Percentiles rank a stretch among this genome's conserved stretches.
phyloP scores from a whole-genome alignment of 2,888 invertebrate species.

The Druceiella hillmani region DNA sequence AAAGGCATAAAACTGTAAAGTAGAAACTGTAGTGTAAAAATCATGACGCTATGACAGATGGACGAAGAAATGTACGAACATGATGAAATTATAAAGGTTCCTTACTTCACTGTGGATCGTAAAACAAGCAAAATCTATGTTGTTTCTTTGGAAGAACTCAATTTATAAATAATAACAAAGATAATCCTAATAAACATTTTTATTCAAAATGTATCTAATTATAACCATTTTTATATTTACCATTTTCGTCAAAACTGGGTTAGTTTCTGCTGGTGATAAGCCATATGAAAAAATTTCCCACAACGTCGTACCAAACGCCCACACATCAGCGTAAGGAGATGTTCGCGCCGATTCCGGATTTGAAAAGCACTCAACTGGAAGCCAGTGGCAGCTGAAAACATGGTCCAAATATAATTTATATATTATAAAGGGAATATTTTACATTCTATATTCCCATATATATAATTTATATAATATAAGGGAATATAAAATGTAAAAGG shows the following conservation, averaged over 20 bases:
- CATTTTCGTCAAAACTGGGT: constrained; percentile 41
- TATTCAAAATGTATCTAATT: no score
- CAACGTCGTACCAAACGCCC: constrained; percentile 87
- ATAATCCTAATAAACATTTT: no score
- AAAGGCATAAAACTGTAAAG: no score
- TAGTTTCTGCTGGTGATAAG: constrained; percentile 41
- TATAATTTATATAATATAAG: no score
- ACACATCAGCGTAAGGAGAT: constrained; percentile 74
- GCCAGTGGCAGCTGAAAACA: constrained; percentile 88
- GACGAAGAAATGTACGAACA: constrained; percentile 1
- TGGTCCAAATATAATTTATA: no score
- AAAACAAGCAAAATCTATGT: no score
- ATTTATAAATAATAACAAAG: no score
- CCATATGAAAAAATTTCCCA: constrained; percentile 91
- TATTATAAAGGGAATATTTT: no score
- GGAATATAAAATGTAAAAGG: no score
- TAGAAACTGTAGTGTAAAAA: no score
- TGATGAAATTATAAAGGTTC: background rate
- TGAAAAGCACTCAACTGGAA: constrained; percentile 76
- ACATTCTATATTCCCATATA: no score
- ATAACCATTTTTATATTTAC: constrained; percentile 29
- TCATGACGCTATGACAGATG: no score
- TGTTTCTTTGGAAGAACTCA: background rate
- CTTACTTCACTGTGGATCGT: background rate
- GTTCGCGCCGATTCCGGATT: constrained; percentile 60